These are phyloP conservation scores for Himalopsyche phryganea DNA, from an alignment of 1,140 invertebrate genomes.

Conservation along the genomic window DNA sequence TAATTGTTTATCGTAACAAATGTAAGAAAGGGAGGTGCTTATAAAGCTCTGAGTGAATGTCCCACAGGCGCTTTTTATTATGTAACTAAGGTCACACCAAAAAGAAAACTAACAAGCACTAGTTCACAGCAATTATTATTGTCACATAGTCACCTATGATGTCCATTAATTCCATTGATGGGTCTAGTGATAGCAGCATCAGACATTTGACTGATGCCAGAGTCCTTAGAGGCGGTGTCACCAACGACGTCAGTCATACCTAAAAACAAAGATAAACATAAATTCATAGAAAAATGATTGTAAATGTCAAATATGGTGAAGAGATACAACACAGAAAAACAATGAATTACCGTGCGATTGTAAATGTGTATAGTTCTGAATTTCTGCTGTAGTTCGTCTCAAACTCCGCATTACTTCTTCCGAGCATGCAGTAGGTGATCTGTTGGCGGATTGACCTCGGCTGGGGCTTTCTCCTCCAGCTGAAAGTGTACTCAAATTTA, in stretches of 20 bases:
- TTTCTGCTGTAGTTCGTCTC: slow-evolving; percentile 87
- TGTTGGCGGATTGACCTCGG: slow-evolving; percentile 5
- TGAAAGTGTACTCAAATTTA: slow-evolving; percentile 25
- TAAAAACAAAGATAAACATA: slow-evolving; percentile 13
- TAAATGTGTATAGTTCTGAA: slow-evolving; percentile 78
- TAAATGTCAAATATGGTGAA: too few relatives aligned
- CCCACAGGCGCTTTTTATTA: too few relatives aligned
- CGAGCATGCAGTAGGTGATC: slow-evolving; percentile 50
- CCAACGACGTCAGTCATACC: slow-evolving; percentile 60
- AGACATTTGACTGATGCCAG: slow-evolving; percentile 83
- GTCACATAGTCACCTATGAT: slow-evolving; percentile 36
- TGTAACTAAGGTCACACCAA: too few relatives aligned
- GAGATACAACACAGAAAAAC: not conserved
- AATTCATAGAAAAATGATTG: too few relatives aligned
- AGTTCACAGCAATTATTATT: too few relatives aligned
- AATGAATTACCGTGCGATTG: slow-evolving; percentile 23
- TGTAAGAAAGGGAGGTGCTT: too few relatives aligned
- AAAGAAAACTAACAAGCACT: too few relatives aligned
- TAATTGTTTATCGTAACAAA: too few relatives aligned
- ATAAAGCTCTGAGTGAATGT: too few relatives aligned
- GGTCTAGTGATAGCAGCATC: slow-evolving; percentile 43
- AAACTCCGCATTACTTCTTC: slow-evolving; percentile 87
- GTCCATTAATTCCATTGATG: slow-evolving; percentile 55
- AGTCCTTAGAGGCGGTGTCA: slow-evolving; percentile 83
- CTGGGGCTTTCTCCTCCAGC: slow-evolving; percentile 47